Evolutionary conservation across 2,797 vertebrate genomes (phyloP).

Genomic region (Mormyrops attenuatus): DNA sequence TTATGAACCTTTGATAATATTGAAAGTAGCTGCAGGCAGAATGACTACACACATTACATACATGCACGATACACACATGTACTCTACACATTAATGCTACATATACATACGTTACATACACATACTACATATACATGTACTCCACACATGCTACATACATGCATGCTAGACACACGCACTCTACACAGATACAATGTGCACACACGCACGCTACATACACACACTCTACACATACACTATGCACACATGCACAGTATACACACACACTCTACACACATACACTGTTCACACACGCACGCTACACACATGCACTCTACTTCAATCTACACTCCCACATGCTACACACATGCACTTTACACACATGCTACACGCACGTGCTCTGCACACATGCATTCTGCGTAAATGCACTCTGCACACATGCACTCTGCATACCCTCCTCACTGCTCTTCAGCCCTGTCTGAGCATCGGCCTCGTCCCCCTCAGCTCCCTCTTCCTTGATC

Average conservation of each 20-base stretch:
- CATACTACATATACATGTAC: neutral
- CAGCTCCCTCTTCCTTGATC: constrained; percentile 36
- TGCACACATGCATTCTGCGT: neutral
- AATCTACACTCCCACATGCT: neutral
- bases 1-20: neutral
- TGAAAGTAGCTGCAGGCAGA: neutral
- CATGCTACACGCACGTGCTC: neutral
- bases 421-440: neutral
- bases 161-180: neutral
- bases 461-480: constrained; percentile 22
- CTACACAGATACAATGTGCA: neutral
- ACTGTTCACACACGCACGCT: neutral
- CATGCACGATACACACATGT: neutral
- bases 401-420: neutral
- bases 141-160: neutral
- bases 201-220: neutral
- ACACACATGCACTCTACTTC: neutral
- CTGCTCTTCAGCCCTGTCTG: neutral
- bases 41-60: neutral
- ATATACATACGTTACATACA: neutral
- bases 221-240: neutral
- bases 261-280: neutral
- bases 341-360: neutral
- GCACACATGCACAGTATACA: neutral
- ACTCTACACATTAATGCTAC: neutral